A percentile compares a stretch with the other conserved stretches of the same genome.
phyloP scores from a whole-genome alignment of 2,797 vertebrate genomes.

The Enteromius trimaculatus region DNA sequence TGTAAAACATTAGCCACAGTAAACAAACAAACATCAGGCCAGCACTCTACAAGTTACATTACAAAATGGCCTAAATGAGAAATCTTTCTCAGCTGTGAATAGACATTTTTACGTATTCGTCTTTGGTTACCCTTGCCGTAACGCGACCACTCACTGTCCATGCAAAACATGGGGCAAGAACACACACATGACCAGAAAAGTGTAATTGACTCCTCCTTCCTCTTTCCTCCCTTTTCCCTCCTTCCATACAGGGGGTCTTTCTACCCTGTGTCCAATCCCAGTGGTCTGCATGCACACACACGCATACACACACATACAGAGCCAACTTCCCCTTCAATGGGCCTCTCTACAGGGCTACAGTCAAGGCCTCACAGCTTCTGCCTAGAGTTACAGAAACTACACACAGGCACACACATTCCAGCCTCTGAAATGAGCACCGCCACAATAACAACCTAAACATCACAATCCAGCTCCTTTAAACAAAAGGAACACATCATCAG shows the following conservation, averaged over 20 bases:
- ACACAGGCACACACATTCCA: conserved; percentile 56
- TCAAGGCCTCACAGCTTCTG: conserved; percentile 64
- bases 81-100: conserved; percentile 35
- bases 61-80: conserved; percentile 26
- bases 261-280: conserved; percentile 75
- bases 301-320: conserved; percentile 51
- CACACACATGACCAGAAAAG: conserved; percentile 55
- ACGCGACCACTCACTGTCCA: conserved; percentile 29
- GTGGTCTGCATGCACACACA: conserved; percentile 75
- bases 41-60: not conserved
- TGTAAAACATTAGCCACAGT: conserved; percentile 21
- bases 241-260: conserved; percentile 65
- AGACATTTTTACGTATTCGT: conserved; percentile 21
- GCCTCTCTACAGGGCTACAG: conserved; percentile 60
- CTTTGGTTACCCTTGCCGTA: conserved; percentile 32
- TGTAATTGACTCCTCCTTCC: conserved; percentile 57
- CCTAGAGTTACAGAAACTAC: conserved; percentile 63
- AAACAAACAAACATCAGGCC: conserved; percentile 28
- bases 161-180: conserved; percentile 47
- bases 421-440: conserved; percentile 50
- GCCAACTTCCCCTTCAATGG: conserved; percentile 55
- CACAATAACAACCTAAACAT: conserved; percentile 60
- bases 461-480: conserved; percentile 49
- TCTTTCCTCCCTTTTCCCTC: conserved; percentile 54
- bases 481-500: conserved; percentile 35